Evolutionary conservation across 1,140 invertebrate species (phyloP).

Genomic region (Mizuhopecten yessoensis): DNA sequence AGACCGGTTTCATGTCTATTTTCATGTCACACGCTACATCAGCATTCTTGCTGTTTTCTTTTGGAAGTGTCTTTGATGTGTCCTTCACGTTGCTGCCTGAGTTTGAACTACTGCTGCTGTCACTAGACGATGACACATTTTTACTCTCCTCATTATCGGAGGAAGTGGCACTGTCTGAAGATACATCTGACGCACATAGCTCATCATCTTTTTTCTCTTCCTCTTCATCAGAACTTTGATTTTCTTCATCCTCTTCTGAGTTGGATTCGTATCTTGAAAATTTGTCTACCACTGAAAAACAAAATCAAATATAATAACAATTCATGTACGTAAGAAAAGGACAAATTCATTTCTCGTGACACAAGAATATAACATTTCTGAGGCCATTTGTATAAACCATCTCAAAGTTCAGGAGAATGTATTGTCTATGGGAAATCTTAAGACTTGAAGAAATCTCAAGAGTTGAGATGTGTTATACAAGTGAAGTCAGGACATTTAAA

Average conservation of each 20-base stretch:
- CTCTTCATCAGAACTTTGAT: background rate
- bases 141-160: conserved; percentile 27
- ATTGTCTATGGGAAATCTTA: too few relatives aligned
- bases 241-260: conserved; percentile 41
- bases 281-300: conserved; percentile 47
- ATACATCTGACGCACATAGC: background rate
- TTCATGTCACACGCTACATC: background rate
- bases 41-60: conserved; percentile 1
- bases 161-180: conserved; percentile 35
- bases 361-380: background rate
- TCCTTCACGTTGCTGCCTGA: background rate
- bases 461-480: too few relatives aligned
- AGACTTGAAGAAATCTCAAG: too few relatives aligned
- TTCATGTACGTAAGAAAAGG: conserved; percentile 20
- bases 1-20: conserved; percentile 41
- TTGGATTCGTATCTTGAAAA: conserved; percentile 53
- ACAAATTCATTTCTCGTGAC: background rate
- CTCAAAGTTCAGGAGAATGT: too few relatives aligned
- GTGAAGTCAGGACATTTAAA: too few relatives aligned
- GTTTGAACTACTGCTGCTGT: background rate
- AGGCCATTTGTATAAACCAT: too few relatives aligned
- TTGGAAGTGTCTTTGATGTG: background rate
- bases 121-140: background rate
- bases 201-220: background rate
- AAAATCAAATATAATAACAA: background rate